phyloP scores from a whole-genome alignment of 92 coral and sea anemone species.

The Siderastrea radians region DNA sequence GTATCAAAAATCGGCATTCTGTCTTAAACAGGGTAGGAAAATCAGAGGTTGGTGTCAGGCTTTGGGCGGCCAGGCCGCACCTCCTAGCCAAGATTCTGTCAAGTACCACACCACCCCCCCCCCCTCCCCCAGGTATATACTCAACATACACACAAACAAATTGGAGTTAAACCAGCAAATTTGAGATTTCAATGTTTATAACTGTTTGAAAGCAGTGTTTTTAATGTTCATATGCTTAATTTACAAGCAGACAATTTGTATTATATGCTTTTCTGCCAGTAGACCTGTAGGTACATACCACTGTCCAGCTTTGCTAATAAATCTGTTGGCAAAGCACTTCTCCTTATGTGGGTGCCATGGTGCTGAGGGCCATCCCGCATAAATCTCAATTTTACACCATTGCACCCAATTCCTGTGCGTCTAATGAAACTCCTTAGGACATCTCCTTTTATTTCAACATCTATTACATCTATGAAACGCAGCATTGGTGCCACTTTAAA shows the following conservation, averaged over 20 bases:
- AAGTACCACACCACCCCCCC: too few species aligned
- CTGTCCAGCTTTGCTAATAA: constrained; percentile 57
- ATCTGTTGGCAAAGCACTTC: constrained; percentile 28
- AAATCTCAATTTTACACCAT: constrained; percentile 40
- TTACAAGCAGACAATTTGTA: too few species aligned
- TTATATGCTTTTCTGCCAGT: background rate
- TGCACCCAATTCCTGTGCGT: constrained; percentile 43
- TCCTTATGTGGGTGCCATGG: constrained; percentile 48
- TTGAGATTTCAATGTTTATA: background rate
- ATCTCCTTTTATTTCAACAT: constrained; percentile 17
- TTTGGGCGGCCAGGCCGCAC: too few species aligned
- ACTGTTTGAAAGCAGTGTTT: background rate
- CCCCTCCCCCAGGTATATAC: too few species aligned
- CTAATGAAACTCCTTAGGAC: constrained; percentile 34
- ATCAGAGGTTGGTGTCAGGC: too few species aligned
- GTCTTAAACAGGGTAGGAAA: background rate
- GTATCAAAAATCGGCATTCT: background rate
- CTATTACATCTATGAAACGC: constrained; percentile 5
- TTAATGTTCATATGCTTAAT: background rate
- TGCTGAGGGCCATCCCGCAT: constrained; percentile 38
- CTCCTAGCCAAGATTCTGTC: too few species aligned
- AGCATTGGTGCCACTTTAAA: constrained; percentile 49
- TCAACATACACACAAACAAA: background rate
- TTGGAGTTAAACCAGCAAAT: background rate
- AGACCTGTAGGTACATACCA: constrained; percentile 47